Conservation (phyloP, 2,113 vertebrate genomes). For the Rhinolophus ferrumequinum region DNA sequence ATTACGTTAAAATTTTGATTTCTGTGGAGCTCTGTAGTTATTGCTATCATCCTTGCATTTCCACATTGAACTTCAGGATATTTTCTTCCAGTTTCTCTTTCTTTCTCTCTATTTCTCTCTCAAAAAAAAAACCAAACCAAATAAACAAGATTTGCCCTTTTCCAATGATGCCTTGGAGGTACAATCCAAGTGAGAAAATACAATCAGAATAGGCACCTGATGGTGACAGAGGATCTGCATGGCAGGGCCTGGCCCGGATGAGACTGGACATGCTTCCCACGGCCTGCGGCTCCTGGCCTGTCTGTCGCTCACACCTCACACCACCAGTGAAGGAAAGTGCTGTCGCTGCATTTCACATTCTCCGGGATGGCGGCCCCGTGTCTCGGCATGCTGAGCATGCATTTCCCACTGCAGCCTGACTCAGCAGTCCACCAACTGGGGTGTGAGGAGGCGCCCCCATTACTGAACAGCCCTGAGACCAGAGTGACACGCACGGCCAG, state of each 20-base stretch:
- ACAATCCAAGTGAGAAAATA: background rate
- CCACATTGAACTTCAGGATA: background rate
- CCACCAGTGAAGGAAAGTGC: background rate
- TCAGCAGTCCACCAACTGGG: background rate
- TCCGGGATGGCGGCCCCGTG: background rate
- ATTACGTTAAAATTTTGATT: conserved; percentile 38
- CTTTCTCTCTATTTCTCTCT: background rate
- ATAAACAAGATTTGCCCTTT: conserved; percentile 18
- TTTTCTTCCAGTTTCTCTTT: background rate
- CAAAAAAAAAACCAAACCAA: background rate
- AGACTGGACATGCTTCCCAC: background rate
- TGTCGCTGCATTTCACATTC: background rate
- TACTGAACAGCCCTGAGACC: background rate
- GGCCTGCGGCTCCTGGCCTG: fast-evolving
- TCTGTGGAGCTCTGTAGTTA: background rate
- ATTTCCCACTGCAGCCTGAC: background rate
- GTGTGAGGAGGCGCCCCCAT: background rate
- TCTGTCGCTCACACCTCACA: background rate
- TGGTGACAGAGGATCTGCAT: background rate
- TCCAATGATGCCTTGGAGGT: background rate
- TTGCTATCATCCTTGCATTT: conserved; percentile 12
- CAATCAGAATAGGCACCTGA: background rate
- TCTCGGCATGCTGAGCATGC: fast-evolving
- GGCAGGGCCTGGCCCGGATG: background rate
- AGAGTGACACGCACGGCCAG: fast-evolving